Base-by-base conservation (phyloP, 64 coral and sea anemone genomes). In the Cladopsammia gracilis region DNA sequence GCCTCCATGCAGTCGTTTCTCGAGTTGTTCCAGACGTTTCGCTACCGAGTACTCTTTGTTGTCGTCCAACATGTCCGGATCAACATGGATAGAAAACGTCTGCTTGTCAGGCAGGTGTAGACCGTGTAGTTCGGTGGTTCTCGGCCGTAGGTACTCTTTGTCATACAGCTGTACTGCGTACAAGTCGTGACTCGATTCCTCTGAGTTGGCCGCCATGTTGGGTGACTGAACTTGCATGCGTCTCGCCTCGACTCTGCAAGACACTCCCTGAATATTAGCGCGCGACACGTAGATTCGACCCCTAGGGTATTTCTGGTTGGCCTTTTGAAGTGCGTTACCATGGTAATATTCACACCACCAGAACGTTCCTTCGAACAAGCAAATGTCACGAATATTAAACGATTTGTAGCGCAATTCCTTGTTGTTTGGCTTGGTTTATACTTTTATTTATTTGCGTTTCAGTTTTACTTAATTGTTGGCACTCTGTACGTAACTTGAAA, bases 11-110 rank as follows among this genome's bases (percentile, higher is more conserved):
- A 84, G 62, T 19, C 80, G 80, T 68, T 84, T 51, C 80, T 67
- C 80, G 43, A 84, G 80, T 19, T 84, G 60, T 84, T 84, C 80
- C 61, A 84, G 80, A 50, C 80, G 80, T 49, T 84, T 84, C 60
- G 60, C 60, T 15, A 84, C 44, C 4, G 80, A 84, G 62, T 84
- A 84, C 45, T 84, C 80, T 68, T 84, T 84, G 3, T 84, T 84
- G 80, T 84, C 80, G 80, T 66, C 80, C 47, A 84, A 19, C 80
- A 84, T 84, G 43, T 44, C 62, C 12, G 80, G 46, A 68, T 84
- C 80, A 19, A 84, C 80, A 59, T 23, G 62, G 60, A 84, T 84
- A 15, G 62, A 67, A 46, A 84, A 84, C 44, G 61, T 84, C 10
- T 67, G 7, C 80, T 84, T 84, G 3, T 84, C 80, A 0, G 80